These are phyloP conservation scores for Psilanteris sp. DNA, from an alignment of 1,140 invertebrate species.

Conservation along the genomic window DNA sequence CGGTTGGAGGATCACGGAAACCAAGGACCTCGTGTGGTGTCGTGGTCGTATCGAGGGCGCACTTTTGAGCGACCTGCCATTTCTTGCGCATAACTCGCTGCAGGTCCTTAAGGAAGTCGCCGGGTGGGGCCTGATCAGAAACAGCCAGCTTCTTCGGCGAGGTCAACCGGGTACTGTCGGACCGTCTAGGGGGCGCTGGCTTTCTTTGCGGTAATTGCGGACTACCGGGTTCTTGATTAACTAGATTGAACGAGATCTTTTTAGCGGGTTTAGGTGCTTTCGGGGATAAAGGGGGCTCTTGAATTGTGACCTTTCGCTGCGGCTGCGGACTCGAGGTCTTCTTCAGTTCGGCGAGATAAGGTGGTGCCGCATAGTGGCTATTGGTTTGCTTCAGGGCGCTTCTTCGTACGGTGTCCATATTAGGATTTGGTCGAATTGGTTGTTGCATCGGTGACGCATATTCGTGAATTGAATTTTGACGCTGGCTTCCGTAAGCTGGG, in stretches of 20 bases:
- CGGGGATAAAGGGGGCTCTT: slow-evolving; percentile 78
- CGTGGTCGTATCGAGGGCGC: slow-evolving; percentile 89
- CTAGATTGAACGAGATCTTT: slow-evolving; percentile 81
- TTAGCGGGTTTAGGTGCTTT: slow-evolving; percentile 77
- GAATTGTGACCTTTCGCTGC: slow-evolving; percentile 79
- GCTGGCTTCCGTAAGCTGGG: slow-evolving; percentile 72
- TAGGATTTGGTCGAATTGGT: slow-evolving; percentile 71
- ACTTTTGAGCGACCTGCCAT: slow-evolving; percentile 95
- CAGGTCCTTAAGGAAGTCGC: slow-evolving; percentile 91
- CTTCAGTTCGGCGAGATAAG: slow-evolving; percentile 77
- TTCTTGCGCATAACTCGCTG: slow-evolving; percentile 96
- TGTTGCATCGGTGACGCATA: slow-evolving; percentile 34
- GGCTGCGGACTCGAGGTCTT: slow-evolving; percentile 77
- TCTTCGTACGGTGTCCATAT: slow-evolving; percentile 75
- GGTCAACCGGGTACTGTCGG: slow-evolving; percentile 84
- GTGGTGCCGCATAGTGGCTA: slow-evolving; percentile 73
- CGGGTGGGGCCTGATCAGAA: slow-evolving; percentile 87
- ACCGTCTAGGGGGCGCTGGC: slow-evolving; percentile 85
- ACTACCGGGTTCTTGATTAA: slow-evolving; percentile 77
- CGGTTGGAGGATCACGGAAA: slow-evolving; percentile 87
- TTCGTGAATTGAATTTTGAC: slow-evolving; percentile 70
- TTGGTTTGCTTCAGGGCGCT: slow-evolving; percentile 75
- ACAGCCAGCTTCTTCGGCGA: slow-evolving; percentile 88
- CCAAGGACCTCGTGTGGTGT: slow-evolving; percentile 94
- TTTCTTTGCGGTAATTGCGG: slow-evolving; percentile 78